Base-by-base conservation (phyloP, 2,797 vertebrate species). In the Columba guinea region DNA sequence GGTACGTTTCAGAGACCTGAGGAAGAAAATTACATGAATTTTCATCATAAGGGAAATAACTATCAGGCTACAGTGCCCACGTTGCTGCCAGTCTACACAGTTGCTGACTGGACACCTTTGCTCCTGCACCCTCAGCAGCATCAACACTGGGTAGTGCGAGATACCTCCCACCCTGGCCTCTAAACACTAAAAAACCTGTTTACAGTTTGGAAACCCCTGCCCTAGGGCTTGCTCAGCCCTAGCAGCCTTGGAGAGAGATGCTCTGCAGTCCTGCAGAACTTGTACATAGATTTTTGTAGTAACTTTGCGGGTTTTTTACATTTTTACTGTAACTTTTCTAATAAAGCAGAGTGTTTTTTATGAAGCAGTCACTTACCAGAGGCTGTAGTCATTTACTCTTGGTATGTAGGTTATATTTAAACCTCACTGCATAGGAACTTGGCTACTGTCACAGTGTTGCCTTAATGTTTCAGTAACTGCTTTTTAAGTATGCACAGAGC, bases 281-380 rank as follows among this genome's bases (percentile, higher is more conserved):
- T 91, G 80, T 96, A 84, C 73, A 92, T 41, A 81, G 34, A 26
- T 51, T 94, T 90, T 91, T 95, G 84, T 75, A 89, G 76, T 49
- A 79, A 69, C 53, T 78, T 87, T 1, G 44, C 10, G 44, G 5
- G 0, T 3, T 28, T 89, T 87, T 93, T 95, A 94, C 23, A 75
- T 97, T 97, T 94, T 44, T 96, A 90, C 76, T 93, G 27, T 89
- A 94, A 85, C 84, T 94, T 96, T 94, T 94, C 65, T 95, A 97
- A 96, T 97, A 97, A 97, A 97, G 41, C 60, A 84, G 53, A 92
- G 13, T 21, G 8, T 76, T 19, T 62, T 94, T 93, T 82, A 87
- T n/a, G 48, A 92, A 86, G 32, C 24, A 63, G 52, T n/a, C 21
- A 35, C 8, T 52, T 84, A 52, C 62, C 52, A 62, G 15, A 82